Percentiles rank a stretch among this genome's conserved stretches.
Conservation (phyloP, 35 echinoderm and acorn worm genomes). For the Holothuria glaberrima region DNA sequence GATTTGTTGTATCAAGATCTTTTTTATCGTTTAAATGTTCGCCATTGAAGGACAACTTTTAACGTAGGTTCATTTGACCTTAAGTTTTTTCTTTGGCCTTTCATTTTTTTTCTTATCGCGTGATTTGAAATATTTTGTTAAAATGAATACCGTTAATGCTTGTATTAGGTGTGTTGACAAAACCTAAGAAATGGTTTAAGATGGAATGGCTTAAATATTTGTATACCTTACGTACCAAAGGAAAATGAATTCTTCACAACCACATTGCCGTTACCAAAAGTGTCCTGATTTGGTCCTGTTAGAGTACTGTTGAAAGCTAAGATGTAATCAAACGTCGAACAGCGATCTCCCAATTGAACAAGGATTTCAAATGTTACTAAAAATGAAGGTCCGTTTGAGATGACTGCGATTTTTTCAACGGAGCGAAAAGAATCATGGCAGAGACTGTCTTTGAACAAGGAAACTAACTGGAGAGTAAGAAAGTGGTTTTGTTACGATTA, state of each 20-base stretch:
- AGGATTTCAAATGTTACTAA: neutral
- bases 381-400: neutral
- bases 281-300: neutral
- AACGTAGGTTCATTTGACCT: no score
- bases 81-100: no score
- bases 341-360: neutral
- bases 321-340: slow-evolving; percentile 22
- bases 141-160: no score
- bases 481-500: neutral
- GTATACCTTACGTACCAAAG: neutral
- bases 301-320: neutral
- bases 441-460: neutral
- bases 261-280: slow-evolving; percentile 7
- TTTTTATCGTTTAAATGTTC: no score
- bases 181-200: neutral
- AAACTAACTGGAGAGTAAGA: neutral
- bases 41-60: neutral
- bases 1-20: no score
- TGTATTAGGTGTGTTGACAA: no score
- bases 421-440: neutral
- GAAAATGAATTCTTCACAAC: slow-evolving; percentile 22
- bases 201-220: no score
- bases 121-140: neutral
- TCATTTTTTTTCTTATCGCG: no score
- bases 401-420: neutral